These are phyloP conservation scores for Drosophila sechellia DNA, from an alignment of 1,140 invertebrate species.

Conservation along the genomic window DNA sequence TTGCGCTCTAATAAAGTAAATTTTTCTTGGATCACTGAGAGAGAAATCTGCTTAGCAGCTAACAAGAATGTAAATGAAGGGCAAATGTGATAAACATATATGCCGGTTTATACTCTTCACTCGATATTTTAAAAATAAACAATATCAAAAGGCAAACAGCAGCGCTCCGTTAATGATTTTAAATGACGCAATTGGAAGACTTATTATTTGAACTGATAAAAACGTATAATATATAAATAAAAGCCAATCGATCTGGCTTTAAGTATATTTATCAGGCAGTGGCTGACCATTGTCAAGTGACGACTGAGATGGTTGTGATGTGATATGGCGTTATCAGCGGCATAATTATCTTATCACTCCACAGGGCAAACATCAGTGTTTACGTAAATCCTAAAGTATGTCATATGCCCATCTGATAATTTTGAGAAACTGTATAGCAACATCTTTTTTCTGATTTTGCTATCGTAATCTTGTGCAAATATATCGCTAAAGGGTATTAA, in stretches of 20 bases:
- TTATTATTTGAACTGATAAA: conserved; percentile 41
- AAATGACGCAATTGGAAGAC: conserved; percentile 62
- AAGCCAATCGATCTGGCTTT: conserved; percentile 60
- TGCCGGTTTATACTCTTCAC: conserved; percentile 13
- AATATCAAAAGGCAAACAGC: conserved; percentile 38
- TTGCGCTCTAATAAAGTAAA: no score
- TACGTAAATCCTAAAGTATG: conserved; percentile 33
- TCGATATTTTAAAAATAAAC: conserved; percentile 34
- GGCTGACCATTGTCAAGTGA: conserved; percentile 53
- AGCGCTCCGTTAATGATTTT: conserved; percentile 39
- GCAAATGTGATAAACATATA: conserved; percentile 14
- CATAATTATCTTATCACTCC: conserved; percentile 61
- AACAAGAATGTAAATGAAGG: neutral
- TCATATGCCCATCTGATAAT: conserved; percentile 15
- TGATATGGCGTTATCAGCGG: conserved; percentile 53
- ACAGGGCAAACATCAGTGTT: conserved; percentile 23
- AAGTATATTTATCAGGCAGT: conserved; percentile 20
- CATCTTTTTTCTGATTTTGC: no score
- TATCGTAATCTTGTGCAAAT: no score
- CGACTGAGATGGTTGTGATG: conserved; percentile 53
- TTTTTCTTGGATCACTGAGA: no score
- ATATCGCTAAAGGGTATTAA: neutral
- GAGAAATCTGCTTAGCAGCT: no score
- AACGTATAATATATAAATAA: conserved; percentile 11
- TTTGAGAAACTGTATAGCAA: no score